A percentile compares a stretch with the other conserved stretches of the same genome.
Conservation (phyloP, 92 coral and sea anemone species). For the Metridium senile region DNA sequence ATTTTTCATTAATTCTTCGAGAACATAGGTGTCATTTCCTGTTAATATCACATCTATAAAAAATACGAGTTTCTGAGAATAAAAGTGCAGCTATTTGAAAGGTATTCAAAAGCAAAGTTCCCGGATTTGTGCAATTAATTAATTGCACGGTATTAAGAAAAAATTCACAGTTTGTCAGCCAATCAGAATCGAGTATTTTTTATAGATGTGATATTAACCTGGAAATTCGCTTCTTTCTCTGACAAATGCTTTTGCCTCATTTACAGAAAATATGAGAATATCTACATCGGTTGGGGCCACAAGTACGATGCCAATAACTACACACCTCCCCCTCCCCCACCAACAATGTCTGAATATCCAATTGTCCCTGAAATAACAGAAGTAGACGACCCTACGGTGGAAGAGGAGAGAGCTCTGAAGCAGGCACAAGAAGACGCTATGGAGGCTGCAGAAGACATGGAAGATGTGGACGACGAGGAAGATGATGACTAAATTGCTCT, state of each 20-base stretch:
- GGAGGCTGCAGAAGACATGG: slow-evolving; percentile 96
- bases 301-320: slow-evolving; percentile 89
- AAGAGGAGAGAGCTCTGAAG: slow-evolving; percentile 92
- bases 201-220: neutral
- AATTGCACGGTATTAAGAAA: too few relatives aligned
- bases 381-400: slow-evolving; percentile 98
- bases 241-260: neutral
- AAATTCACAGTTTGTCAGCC: too few relatives aligned
- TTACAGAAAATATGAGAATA: slow-evolving; percentile 88
- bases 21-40: too few relatives aligned
- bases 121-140: too few relatives aligned
- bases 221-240: neutral
- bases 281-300: slow-evolving; percentile 97
- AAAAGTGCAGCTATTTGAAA: too few relatives aligned
- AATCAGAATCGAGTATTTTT: neutral
- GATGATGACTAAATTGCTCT: slow-evolving; percentile 77
- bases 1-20: too few relatives aligned
- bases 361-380: slow-evolving; percentile 85
- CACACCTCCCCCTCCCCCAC: slow-evolving; percentile 97
- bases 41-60: too few relatives aligned
- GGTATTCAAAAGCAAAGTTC: too few relatives aligned
- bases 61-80: too few relatives aligned
- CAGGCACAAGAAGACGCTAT: slow-evolving; percentile 89
- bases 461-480: slow-evolving; percentile 97
- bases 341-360: slow-evolving; percentile 92